A percentile compares a stretch with the other conserved stretches of the same genome.
Evolutionary conservation across 1,140 invertebrate species (phyloP).

Genomic region (Drepana arcuata): DNA sequence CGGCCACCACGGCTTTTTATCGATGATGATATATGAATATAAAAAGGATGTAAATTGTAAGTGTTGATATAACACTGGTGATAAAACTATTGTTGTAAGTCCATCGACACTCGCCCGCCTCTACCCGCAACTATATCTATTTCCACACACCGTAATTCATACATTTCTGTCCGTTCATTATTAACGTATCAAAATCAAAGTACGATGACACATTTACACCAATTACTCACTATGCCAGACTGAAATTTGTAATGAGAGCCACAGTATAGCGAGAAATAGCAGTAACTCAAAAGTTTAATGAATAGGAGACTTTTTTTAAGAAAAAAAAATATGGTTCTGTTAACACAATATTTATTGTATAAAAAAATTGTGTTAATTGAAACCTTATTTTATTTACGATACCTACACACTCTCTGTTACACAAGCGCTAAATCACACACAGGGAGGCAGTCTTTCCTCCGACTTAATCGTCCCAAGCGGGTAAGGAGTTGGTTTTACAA

Average conservation of each 20-base stretch:
- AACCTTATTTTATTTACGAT: not conserved
- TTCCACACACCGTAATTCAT: constrained; percentile 44
- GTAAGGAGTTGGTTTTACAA: too few species aligned
- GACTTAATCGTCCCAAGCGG: too few species aligned
- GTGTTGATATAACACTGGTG: too few species aligned
- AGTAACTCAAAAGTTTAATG: too few species aligned
- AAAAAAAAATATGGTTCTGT: not conserved
- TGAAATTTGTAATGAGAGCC: constrained; percentile 18
- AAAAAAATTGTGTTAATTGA: not conserved
- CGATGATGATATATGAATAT: too few species aligned
- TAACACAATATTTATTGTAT: not conserved
- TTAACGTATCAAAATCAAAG: constrained; percentile 46
- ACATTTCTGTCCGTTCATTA: constrained; percentile 27
- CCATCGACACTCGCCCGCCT: constrained; percentile 6
- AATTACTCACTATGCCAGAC: constrained; percentile 33
- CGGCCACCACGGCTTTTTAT: too few species aligned
- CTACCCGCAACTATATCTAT: constrained; percentile 39
- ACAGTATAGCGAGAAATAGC: too few species aligned
- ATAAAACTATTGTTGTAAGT: not conserved
- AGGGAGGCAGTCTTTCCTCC: too few species aligned
- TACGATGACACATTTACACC: constrained; percentile 51
- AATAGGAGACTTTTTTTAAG: not conserved
- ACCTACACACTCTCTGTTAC: too few species aligned
- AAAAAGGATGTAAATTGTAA: too few species aligned
- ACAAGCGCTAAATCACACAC: too few species aligned